Percentiles rank a stretch among this genome's conserved stretches.
Conservation (phyloP, 2,888 invertebrate genomes). For the Reticulitermes lucifugus region DNA sequence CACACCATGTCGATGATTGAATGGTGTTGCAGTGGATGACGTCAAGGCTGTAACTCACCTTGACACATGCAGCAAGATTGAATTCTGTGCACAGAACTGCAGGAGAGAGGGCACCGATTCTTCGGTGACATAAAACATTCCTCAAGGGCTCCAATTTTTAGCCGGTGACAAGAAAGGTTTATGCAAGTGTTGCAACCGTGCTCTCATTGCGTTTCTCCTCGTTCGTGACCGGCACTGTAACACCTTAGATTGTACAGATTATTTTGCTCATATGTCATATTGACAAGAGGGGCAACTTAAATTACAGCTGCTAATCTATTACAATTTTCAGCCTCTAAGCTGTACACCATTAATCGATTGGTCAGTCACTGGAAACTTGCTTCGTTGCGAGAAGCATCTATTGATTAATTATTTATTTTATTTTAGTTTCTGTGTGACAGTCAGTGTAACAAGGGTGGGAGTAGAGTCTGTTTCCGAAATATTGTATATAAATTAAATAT, state of each 20-base stretch:
- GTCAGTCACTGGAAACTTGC: too few species aligned
- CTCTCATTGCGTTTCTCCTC: neutral
- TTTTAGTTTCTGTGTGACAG: too few species aligned
- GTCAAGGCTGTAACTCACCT: slow-evolving; percentile 15
- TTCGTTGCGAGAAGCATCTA: too few species aligned
- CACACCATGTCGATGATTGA: neutral
- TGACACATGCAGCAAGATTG: slow-evolving; percentile 9
- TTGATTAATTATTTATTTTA: too few species aligned
- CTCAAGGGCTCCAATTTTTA: neutral
- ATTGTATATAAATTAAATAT: too few species aligned
- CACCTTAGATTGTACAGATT: neutral
- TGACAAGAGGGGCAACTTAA: neutral
- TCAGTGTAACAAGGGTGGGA: too few species aligned
- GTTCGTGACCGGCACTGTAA: neutral
- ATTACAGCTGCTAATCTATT: too few species aligned
- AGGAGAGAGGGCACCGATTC: neutral
- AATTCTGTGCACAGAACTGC: neutral
- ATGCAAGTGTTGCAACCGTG: neutral
- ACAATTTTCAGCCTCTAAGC: too few species aligned
- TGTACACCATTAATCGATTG: too few species aligned
- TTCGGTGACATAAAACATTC: neutral
- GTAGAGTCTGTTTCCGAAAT: too few species aligned
- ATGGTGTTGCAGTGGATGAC: neutral
- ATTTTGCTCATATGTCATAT: neutral
- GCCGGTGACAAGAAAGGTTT: neutral